Percentiles rank a stretch among this genome's conserved stretches.
Conservation (phyloP, 1,140 invertebrate genomes). For the Batillaria attramentaria region DNA sequence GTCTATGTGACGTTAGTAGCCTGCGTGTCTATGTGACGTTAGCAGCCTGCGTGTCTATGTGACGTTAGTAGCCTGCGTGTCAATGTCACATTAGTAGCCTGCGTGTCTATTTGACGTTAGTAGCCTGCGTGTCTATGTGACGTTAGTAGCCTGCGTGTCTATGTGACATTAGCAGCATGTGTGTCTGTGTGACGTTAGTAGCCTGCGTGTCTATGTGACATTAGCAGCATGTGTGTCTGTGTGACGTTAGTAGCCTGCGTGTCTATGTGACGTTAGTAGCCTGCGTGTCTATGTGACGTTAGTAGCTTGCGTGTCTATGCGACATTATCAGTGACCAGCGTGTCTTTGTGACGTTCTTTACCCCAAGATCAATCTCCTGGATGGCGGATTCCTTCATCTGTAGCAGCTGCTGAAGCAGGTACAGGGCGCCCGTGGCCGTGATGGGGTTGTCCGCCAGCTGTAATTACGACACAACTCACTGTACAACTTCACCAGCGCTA, state of each 20-base stretch:
- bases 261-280: neutral
- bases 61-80: neutral
- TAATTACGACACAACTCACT: no score
- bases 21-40: neutral
- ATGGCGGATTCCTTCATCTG: slow-evolving; percentile 35
- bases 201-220: neutral
- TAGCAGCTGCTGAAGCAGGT: slow-evolving; percentile 47
- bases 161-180: neutral
- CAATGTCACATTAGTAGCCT: no score
- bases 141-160: no score
- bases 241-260: neutral
- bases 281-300: neutral
- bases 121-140: neutral
- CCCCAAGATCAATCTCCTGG: slow-evolving; percentile 50
- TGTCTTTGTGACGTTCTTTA: slow-evolving; percentile 34
- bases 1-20: neutral
- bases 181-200: neutral
- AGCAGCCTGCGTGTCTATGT: no score
- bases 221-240: neutral
- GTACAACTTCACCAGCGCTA: neutral
- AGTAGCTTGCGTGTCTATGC: neutral
- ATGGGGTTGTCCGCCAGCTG: slow-evolving; percentile 61
- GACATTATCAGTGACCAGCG: neutral
- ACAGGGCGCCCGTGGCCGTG: slow-evolving; percentile 49
- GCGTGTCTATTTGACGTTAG: neutral